A percentile compares a stretch with the other conserved stretches of the same genome.
Conservation (phyloP, 2,797 vertebrate species). For the Schizopygopsis pylzovi region DNA sequence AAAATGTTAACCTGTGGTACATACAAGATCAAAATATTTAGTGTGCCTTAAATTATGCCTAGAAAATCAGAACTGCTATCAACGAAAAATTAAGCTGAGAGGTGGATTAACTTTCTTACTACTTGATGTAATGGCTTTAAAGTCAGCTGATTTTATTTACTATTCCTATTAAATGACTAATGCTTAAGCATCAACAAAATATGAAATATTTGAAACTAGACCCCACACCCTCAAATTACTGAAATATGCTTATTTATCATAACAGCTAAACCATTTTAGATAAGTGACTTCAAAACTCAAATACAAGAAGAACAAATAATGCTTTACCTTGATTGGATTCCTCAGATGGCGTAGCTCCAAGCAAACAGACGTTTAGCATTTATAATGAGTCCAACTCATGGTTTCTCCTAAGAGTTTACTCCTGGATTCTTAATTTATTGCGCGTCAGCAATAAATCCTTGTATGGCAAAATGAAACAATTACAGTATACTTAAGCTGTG, state of each 20-base stretch:
- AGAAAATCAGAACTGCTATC: neutral
- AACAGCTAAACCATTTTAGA: neutral
- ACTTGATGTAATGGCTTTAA: neutral
- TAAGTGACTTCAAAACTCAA: constrained; percentile 16
- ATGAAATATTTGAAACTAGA: neutral
- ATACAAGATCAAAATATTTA: neutral
- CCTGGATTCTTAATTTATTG: constrained; percentile 31
- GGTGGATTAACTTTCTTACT: neutral
- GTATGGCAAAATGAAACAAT: constrained; percentile 25
- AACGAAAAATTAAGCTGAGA: neutral
- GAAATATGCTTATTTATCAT: constrained; percentile 35
- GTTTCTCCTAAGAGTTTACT: constrained; percentile 61
- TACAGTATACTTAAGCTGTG: constrained; percentile 29
- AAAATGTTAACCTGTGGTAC: neutral
- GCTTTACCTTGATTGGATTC: constrained; percentile 71
- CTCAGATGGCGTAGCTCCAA: constrained; percentile 53
- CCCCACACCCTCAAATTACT: constrained; percentile 3
- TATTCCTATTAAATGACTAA: constrained; percentile 4
- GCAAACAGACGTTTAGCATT: constrained; percentile 60
- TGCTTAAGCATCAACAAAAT: neutral
- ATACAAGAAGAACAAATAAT: constrained; percentile 10
- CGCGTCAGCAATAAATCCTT: constrained; percentile 29
- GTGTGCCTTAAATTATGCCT: neutral
- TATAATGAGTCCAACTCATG: constrained; percentile 59
- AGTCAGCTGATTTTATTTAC: neutral